These are phyloP conservation scores for Cerastis rubricosa DNA, from an alignment of 2,888 invertebrate genomes.

Conservation along the genomic window DNA sequence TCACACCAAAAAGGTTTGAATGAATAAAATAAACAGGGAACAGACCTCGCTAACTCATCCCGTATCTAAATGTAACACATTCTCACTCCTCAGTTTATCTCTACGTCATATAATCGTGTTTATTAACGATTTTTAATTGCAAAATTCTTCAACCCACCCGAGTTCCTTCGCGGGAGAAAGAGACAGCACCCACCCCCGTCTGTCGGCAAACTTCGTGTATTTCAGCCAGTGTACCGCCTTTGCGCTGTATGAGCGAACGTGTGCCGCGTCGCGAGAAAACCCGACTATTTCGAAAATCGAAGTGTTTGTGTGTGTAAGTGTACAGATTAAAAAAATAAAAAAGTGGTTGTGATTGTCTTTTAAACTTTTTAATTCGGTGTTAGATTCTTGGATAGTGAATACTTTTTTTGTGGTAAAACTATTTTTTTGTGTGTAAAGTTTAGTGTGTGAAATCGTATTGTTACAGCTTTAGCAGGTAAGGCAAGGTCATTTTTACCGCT, in stretches of 20 bases:
- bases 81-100: constrained; percentile 56
- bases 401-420: constrained; percentile 47
- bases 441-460: constrained; percentile 58
- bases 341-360: constrained; percentile 73
- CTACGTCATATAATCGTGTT: constrained; percentile 70
- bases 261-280: constrained; percentile 43
- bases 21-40: constrained; percentile 19
- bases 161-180: constrained; percentile 66
- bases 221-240: constrained; percentile 72
- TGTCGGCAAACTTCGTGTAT: constrained; percentile 68
- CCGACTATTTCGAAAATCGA: constrained; percentile 69
- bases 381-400: constrained; percentile 38
- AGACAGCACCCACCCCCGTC: constrained; percentile 54
- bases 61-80: constrained; percentile 55
- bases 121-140: constrained; percentile 78
- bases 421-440: constrained; percentile 60
- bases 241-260: constrained; percentile 66
- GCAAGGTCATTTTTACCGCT: constrained; percentile 58
- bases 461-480: constrained; percentile 62
- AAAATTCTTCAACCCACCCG: constrained; percentile 71
- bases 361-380: constrained; percentile 56
- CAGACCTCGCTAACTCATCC: constrained; percentile 15
- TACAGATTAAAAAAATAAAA: constrained; percentile 55
- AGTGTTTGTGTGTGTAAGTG: constrained; percentile 69
- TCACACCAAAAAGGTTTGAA: constrained; percentile 17